phyloP scores from a whole-genome alignment of 2,113 vertebrate genomes.

The Theristicus caerulescens region DNA sequence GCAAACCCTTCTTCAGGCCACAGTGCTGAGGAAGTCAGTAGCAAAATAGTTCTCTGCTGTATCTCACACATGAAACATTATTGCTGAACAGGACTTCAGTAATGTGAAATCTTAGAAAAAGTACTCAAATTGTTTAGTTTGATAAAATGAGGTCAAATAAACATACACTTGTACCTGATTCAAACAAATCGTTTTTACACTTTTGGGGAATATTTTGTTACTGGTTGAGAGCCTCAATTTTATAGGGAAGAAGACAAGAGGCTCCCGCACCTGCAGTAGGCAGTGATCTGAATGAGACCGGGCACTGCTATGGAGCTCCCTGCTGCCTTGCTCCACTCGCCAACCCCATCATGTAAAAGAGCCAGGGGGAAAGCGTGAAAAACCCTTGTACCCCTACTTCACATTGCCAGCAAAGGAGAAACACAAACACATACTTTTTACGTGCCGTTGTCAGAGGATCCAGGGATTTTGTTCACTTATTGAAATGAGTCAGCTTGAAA shows the following conservation, averaged over 20 bases:
- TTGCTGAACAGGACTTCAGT: not conserved
- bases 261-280: not conserved
- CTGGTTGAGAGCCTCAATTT: not conserved
- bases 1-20: not conserved
- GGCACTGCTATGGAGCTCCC: rapidly evolving
- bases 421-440: not conserved
- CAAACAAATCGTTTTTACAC: not conserved
- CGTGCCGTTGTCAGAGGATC: not conserved
- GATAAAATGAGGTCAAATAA: not conserved
- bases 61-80: not conserved
- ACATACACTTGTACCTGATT: not conserved
- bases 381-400: not conserved
- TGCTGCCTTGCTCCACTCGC: not conserved
- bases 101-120: not conserved
- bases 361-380: not conserved
- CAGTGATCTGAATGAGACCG: not conserved
- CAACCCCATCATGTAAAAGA: rapidly evolving
- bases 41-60: not conserved
- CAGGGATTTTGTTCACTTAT: not conserved
- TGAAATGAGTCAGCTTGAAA: constrained; percentile 23
- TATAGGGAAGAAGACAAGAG: not conserved
- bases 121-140: not conserved
- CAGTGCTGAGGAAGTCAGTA: not conserved
- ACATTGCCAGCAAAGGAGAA: not conserved
- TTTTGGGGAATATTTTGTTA: not conserved